phyloP scores from a whole-genome alignment of 1,140 invertebrate species.

The Mamestra configurata region DNA sequence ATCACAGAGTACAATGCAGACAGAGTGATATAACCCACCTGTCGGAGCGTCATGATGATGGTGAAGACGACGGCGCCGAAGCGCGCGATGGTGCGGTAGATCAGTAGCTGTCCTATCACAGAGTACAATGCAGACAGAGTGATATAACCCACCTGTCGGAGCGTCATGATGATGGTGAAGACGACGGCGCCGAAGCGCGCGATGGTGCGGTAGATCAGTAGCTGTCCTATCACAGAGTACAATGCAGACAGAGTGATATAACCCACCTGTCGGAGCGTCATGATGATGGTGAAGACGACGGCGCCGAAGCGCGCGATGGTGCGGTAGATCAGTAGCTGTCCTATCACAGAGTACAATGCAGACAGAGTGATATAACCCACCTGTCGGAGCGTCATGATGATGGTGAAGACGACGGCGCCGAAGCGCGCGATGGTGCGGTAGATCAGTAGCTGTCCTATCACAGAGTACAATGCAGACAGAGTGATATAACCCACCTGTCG shows the following conservation, averaged over 20 bases:
- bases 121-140: slow-evolving; percentile 56
- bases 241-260: slow-evolving; percentile 95
- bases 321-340: slow-evolving; percentile 10
- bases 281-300: slow-evolving; percentile 97
- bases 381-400: slow-evolving; percentile 99
- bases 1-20: slow-evolving; percentile 96
- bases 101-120: too few relatives aligned
- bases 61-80: slow-evolving; percentile 99
- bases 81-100: slow-evolving; percentile 93
- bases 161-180: slow-evolving; percentile 99
- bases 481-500: slow-evolving; percentile 94
- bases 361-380: slow-evolving; percentile 81
- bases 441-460: slow-evolving; percentile 98
- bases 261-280: too few relatives aligned
- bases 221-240: slow-evolving; percentile 97
- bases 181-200: slow-evolving; percentile 98
- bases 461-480: slow-evolving; percentile 96
- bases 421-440: slow-evolving; percentile 98
- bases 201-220: slow-evolving; percentile 99
- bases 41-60: too few relatives aligned
- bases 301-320: slow-evolving; percentile 98
- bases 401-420: slow-evolving; percentile 98
- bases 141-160: slow-evolving; percentile 92
- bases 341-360: too few relatives aligned
- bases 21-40: slow-evolving; percentile 94